Conservation (phyloP, 2,113 vertebrate genomes). For the Pygoscelis antarcticus region DNA sequence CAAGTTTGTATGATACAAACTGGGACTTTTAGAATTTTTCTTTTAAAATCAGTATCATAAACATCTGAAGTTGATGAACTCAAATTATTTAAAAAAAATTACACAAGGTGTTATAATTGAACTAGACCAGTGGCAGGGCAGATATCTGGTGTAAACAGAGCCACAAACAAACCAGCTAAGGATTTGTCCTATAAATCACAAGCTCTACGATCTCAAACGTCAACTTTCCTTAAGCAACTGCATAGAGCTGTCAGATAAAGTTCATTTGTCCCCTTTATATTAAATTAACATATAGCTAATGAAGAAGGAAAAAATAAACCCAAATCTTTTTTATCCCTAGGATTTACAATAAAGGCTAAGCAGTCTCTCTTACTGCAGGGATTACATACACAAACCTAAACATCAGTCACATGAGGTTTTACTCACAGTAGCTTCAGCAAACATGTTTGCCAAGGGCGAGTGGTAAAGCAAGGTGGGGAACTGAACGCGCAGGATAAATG, state of each 20-base stretch:
- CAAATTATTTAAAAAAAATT: background rate
- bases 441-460: background rate
- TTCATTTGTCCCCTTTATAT: background rate
- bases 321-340: background rate
- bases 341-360: background rate
- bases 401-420: background rate
- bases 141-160: background rate
- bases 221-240: background rate
- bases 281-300: background rate
- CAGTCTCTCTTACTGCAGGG: background rate
- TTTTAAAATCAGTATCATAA: background rate
- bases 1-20: background rate
- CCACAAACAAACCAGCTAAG: background rate
- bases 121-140: background rate
- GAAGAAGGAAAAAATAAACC: background rate
- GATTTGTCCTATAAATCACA: background rate
- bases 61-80: background rate
- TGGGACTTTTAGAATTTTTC: background rate
- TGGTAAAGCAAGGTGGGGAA: background rate
- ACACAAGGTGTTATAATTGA: background rate
- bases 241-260: background rate
- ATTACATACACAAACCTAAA: background rate
- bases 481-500: rapidly evolving
- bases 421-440: background rate
- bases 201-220: background rate